phyloP scores from a whole-genome alignment of 2,797 vertebrate genomes.

The Myotis daubentonii region DNA sequence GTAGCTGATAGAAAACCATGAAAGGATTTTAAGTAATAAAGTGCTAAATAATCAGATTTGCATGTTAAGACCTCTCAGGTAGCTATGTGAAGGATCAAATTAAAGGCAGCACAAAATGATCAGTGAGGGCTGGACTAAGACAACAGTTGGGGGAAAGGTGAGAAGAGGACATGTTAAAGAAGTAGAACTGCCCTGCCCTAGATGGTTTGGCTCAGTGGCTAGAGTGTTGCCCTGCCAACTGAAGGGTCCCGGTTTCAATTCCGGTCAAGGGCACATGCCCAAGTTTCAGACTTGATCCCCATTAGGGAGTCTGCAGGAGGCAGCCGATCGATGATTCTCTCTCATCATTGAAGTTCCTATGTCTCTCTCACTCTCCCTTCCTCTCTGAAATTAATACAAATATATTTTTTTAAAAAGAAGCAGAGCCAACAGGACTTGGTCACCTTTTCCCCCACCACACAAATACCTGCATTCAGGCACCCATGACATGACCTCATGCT shows the following conservation, averaged over 20 bases:
- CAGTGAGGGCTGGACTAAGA: not conserved
- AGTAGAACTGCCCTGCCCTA: no score
- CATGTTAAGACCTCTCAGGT: not conserved
- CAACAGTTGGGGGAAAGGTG: no score
- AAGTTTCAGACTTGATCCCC: no score
- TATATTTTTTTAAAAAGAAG: not conserved
- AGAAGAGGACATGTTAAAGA: not conserved
- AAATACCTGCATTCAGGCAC: not conserved
- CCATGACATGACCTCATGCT: not conserved
- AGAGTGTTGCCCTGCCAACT: no score
- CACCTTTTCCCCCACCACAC: fast-evolving
- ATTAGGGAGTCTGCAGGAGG: no score
- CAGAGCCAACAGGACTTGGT: not conserved
- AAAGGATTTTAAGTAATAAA: not conserved
- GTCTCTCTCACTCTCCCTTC: no score
- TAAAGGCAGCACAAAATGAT: not conserved
- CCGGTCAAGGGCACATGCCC: no score
- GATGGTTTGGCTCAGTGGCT: no score
- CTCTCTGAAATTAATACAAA: no score
- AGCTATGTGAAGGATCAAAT: not conserved
- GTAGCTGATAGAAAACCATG: not conserved
- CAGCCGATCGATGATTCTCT: no score
- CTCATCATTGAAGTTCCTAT: no score
- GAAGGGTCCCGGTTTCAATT: no score
- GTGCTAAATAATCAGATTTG: not conserved